Percentiles rank a stretch among this genome's conserved stretches.
Conservation (phyloP, 2,888 invertebrate genomes). For the Euclidia mi region DNA sequence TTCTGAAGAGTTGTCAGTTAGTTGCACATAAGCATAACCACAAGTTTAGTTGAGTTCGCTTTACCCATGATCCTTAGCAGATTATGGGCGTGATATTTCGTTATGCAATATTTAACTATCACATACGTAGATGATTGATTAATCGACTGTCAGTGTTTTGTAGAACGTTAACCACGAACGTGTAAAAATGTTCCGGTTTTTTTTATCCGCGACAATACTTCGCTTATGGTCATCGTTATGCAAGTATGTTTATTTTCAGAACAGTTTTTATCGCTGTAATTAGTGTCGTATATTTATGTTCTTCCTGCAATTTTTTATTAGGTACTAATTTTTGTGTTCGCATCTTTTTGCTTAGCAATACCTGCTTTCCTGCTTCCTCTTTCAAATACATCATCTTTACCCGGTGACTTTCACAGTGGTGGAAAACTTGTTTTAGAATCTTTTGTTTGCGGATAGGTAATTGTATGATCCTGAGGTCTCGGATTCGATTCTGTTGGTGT, state of each 20-base stretch:
- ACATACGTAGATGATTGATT: slow-evolving; percentile 47
- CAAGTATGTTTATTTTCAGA: slow-evolving; percentile 36
- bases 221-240: slow-evolving; percentile 35
- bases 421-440: no score
- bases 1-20: no score
- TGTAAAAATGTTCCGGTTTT: slow-evolving; percentile 31
- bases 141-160: slow-evolving; percentile 30
- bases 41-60: no score
- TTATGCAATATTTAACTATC: slow-evolving; percentile 26
- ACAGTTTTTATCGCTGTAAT: slow-evolving; percentile 25
- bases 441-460: no score
- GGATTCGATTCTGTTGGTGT: no score
- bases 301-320: slow-evolving; percentile 21
- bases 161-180: slow-evolving; percentile 23
- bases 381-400: no score
- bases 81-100: no score
- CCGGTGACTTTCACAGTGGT: no score
- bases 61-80: no score
- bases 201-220: slow-evolving; percentile 28
- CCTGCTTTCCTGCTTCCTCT: no score
- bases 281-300: slow-evolving; percentile 20
- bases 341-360: background rate
- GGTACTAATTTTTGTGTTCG: background rate
- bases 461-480: no score
- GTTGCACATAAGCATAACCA: no score